phyloP scores from a whole-genome alignment of 2,797 vertebrate genomes.

The Cephalopachus bancanus region DNA sequence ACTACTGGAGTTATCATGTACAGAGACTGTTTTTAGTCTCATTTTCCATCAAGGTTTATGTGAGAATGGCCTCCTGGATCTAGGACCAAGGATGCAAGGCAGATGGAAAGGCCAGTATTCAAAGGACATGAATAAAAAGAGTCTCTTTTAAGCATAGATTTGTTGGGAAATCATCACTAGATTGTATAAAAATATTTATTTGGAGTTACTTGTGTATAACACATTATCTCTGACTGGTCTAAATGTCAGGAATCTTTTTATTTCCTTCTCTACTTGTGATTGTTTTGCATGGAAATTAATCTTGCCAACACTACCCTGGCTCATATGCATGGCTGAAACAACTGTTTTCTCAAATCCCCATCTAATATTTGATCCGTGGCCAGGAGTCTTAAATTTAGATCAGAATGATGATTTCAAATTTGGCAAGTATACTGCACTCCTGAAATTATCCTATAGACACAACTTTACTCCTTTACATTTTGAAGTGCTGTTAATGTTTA shows the following conservation, averaged over 20 bases:
- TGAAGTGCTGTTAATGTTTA: conserved; percentile 15
- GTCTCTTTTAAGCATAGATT: neutral
- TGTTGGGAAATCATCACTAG: neutral
- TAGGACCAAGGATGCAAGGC: neutral
- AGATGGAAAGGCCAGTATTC: neutral
- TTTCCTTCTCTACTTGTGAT: neutral
- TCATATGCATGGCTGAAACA: neutral
- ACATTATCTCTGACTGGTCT: neutral
- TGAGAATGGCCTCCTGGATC: neutral
- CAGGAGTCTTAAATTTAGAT: conserved; percentile 28
- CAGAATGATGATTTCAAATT: neutral
- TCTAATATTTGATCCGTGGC: neutral
- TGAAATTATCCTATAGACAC: neutral
- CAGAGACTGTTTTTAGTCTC: neutral
- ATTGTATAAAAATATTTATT: neutral
- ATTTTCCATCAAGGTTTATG: neutral
- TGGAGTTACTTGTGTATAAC: neutral
- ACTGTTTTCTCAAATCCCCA: conserved; percentile 53
- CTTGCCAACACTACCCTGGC: neutral
- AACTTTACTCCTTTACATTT: neutral
- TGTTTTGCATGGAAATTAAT: neutral
- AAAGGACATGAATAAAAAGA: neutral
- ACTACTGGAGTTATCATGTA: neutral
- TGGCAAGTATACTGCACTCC: neutral
- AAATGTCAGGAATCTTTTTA: neutral